Percentiles rank a stretch among this genome's conserved stretches.
phyloP scores from a whole-genome alignment of 2,113 vertebrate species.

The Laticauda colubrina region DNA sequence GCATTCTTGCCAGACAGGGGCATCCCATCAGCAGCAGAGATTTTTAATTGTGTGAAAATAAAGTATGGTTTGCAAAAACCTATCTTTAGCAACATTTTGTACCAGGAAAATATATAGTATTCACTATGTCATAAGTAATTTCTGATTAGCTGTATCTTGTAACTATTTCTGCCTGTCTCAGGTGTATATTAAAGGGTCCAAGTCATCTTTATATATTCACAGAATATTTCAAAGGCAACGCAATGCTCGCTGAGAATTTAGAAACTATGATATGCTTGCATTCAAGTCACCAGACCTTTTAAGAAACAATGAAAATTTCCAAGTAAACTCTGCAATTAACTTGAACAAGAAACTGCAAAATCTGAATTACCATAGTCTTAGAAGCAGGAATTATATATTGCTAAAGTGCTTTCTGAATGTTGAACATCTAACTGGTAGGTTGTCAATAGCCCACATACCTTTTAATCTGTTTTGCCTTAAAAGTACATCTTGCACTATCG shows the following conservation, averaged over 20 bases:
- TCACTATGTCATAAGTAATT: background rate
- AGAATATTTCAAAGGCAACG: background rate
- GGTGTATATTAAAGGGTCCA: background rate
- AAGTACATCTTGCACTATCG: background rate
- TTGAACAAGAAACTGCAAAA: background rate
- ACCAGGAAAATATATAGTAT: background rate
- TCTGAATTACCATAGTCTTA: background rate
- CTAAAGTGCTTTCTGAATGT: background rate
- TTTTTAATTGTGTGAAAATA: constrained; percentile 13
- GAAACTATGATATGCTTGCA: background rate
- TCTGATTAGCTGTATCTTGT: background rate
- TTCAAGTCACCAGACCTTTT: background rate
- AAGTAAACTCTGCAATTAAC: background rate
- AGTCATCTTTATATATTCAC: background rate
- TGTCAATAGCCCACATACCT: background rate
- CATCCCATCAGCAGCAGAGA: constrained; percentile 25
- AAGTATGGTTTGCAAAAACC: background rate
- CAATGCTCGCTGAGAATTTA: background rate
- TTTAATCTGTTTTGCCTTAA: background rate
- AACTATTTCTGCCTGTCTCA: background rate
- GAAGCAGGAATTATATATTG: background rate
- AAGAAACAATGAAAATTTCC: background rate
- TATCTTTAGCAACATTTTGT: constrained; percentile 1
- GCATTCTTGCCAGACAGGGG: constrained; percentile 24
- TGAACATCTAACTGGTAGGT: background rate